Base-by-base conservation (phyloP, 2,113 vertebrate genomes). In the Pachycephala philippinensis region DNA sequence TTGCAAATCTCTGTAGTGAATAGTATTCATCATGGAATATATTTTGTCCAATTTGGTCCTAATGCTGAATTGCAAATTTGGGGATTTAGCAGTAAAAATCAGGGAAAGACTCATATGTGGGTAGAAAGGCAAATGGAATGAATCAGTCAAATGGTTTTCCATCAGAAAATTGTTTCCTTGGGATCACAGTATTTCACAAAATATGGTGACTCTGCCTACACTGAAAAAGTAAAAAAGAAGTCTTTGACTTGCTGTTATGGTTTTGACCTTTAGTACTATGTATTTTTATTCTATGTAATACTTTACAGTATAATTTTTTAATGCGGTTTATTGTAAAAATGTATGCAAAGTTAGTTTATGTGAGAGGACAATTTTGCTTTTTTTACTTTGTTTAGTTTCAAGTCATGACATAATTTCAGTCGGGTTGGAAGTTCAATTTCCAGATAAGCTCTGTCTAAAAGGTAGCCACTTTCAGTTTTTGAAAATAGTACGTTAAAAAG, bases 71-170 rank as follows among this genome's bases (percentile, higher is more conserved):
- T 89, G 52, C 54, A 64, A 64, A 70, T 50, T 33, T 57, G 15
- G 26, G 17, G 7, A 59, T 89, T 84, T 94, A 91, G 37, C 31
- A 40, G 22, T 76, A 52, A 78, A 84, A 90, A 31, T 0, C 15
- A 60, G 40, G 37, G 27, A 59, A 84, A 28, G 31, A 60, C 15
- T 82, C 19, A 40, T 24, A 31, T 26, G 18, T 78, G 44, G 45
- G 24, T 31, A 57, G 26, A 7, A 63, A 16, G 23, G 23, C 6
- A 7, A 8, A 13, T 0, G 0, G 10, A 4, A 5, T n/a, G 13
- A 35, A 27, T 42, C 31, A 50, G 5, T 33, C 20, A 33, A 23
- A 56, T 66, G 0, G 65, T 68, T 87, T 86, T 86, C 47, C 35
- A 21, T 65, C 27, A 54, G 42, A 84, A 88, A 89, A 66, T 74